Conservation (phyloP, 2,113 vertebrate species). For the Stomatorhinus ivindoensis region DNA sequence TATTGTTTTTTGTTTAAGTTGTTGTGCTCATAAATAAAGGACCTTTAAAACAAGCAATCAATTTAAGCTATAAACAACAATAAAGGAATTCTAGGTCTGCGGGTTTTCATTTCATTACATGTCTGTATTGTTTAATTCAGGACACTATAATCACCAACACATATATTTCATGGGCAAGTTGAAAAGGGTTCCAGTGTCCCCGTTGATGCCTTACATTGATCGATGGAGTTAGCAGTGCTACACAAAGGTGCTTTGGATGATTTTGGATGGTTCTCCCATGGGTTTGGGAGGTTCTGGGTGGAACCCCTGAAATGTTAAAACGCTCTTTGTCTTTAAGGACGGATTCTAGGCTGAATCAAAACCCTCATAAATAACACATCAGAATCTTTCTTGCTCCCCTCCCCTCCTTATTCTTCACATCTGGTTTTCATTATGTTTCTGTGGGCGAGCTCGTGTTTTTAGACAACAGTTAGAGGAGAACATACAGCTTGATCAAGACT, state of each 20-base stretch:
- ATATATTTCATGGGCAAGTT: neutral
- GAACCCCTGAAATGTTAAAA: conserved; percentile 2
- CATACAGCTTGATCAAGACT: conserved; percentile 8
- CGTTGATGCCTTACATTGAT: neutral
- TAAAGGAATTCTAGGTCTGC: neutral
- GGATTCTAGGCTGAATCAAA: neutral
- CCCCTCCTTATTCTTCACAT: neutral
- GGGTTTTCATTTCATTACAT: neutral
- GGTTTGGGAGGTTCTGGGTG: neutral
- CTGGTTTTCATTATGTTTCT: conserved; percentile 4
- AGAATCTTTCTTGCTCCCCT: neutral
- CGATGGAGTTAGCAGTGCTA: neutral
- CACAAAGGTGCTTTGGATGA: neutral
- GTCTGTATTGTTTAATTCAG: neutral
- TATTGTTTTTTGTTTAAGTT: neutral
- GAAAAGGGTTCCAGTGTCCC: neutral
- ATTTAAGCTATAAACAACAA: neutral
- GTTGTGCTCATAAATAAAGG: neutral
- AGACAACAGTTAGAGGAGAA: neutral
- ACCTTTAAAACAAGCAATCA: neutral
- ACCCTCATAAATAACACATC: neutral
- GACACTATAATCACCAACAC: neutral
- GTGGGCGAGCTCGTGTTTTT: conserved; percentile 1
- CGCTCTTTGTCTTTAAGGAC: neutral
- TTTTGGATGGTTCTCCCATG: neutral